These are phyloP conservation scores for Himalopsyche anomala DNA, from an alignment of 2,888 invertebrate species.

Conservation along the genomic window DNA sequence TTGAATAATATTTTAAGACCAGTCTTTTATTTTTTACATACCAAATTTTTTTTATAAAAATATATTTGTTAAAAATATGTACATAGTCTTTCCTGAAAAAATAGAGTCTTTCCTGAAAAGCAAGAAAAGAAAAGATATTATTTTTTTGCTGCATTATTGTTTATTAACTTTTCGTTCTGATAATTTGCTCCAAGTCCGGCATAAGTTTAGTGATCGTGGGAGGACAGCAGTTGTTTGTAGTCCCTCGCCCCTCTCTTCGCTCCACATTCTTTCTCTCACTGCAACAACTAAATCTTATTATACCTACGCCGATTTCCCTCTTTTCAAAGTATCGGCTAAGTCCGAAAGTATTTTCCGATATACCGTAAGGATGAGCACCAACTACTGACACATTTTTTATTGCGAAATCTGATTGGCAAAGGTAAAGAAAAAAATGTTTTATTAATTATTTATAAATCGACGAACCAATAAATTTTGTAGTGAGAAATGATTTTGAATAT, in stretches of 20 bases:
- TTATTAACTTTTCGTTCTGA: background rate
- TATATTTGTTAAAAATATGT: no score
- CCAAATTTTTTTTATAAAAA: no score
- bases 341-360: conserved; percentile 64
- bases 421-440: no score
- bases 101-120: no score
- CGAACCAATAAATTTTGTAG: no score
- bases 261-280: conserved; percentile 58
- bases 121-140: no score
- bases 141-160: background rate
- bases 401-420: background rate
- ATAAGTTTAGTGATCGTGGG: conserved; percentile 55
- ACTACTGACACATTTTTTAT: conserved; percentile 10
- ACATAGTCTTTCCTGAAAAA: no score
- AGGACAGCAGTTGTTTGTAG: conserved; percentile 57
- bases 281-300: conserved; percentile 62
- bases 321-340: conserved; percentile 60
- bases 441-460: no score
- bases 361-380: conserved; percentile 7
- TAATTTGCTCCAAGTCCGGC: conserved; percentile 13
- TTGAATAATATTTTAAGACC: no score
- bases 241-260: conserved; percentile 32
- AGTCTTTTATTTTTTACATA: no score
- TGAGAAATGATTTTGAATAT: no score
- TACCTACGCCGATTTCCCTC: conserved; percentile 58